Evolutionary conservation across 1,140 invertebrate species (phyloP).

Genomic region (Aphelinus certus): DNA sequence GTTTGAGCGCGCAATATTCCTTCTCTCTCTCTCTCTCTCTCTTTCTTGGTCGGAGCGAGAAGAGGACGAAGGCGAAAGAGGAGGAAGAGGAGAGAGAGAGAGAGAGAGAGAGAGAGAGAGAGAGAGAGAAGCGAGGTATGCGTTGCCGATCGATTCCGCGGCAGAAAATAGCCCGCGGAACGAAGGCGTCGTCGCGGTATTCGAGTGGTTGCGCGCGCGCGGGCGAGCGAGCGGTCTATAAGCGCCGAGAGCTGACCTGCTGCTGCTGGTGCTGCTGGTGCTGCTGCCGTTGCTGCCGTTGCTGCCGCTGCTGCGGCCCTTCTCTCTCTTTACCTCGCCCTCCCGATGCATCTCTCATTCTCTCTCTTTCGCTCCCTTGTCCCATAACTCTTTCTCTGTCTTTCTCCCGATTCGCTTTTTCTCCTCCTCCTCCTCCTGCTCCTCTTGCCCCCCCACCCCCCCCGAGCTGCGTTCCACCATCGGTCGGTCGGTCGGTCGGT

Average conservation of each 20-base stretch:
- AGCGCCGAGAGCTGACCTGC: not conserved
- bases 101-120: slow-evolving; percentile 17
- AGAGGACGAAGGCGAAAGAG: not conserved
- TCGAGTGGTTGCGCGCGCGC: not conserved
- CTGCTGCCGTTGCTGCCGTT: not conserved
- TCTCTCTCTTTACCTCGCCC: slow-evolving; percentile 6
- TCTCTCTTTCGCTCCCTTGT: slow-evolving; percentile 16
- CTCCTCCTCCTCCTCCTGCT: not conserved
- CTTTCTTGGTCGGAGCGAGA: not conserved
- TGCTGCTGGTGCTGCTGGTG: not conserved
- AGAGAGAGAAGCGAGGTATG: not conserved
- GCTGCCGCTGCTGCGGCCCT: slow-evolving; percentile 6
- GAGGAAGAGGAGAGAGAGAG: not conserved
- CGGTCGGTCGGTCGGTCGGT: too few species aligned
- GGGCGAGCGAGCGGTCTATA: too few species aligned
- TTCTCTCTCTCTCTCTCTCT: not conserved
- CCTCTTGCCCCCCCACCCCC: slow-evolving; percentile 24
- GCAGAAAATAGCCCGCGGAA: slow-evolving; percentile 29
- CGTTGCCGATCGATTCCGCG: slow-evolving; percentile 18
- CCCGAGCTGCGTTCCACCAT: too few species aligned
- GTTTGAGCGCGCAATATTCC: too few species aligned
- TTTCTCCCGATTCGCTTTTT: slow-evolving; percentile 27
- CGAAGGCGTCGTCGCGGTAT: slow-evolving; percentile 11
- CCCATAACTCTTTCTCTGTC: slow-evolving; percentile 22
- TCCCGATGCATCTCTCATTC: slow-evolving; percentile 9